Evolutionary conservation across 2,113 vertebrate species (phyloP), one percentile per base, ranked within the genome.

Genomic region (Myxocyprinus asiaticus): DNA sequence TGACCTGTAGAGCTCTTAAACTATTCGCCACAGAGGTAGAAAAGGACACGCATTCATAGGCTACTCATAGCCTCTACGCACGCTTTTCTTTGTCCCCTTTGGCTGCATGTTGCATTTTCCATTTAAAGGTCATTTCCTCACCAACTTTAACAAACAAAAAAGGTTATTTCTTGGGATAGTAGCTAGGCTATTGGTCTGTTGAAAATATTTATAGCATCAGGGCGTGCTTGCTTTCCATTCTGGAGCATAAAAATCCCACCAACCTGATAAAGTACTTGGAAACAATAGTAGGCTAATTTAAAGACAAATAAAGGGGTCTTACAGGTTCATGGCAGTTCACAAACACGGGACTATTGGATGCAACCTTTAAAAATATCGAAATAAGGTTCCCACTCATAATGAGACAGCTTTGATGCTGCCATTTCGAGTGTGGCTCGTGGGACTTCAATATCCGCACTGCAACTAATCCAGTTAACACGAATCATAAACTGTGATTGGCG

Each of bases 1-100:
- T 81, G 85, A 89, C 89, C 86, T 78, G 78, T 59, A 67, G 53
- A 67, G 70, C 68, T 77, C 59, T 61, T 81, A 56, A 78, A 86
- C 67, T 78, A 76, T 68, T 64, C 45, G 61, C 65, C 75, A 67
- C 69, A 47, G 44, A 70, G 59, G 69, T 65, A 80, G 73, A 78
- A 78, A 77, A 11, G 22, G 50, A 78, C 59, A 82, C 11, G 70
- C 76, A 64, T 65, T 76, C 69, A 77, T 15, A 48, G 47, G 22
- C 22, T 33, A 66, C 58, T 33, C 48, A 72, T 47, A 72, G 81
- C 58, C 42, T 33, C 22, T 33, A 42, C 42, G 61, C 51, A 11
- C n/a, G 7, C 6, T 61, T 58, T 22, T 6, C 17, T 33, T 17
- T n/a, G 17, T 53, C 59, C 51, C 50, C 7, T 77, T 74, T 50